Conservation (phyloP, 2,888 invertebrate species). For the Melanargia galathea region DNA sequence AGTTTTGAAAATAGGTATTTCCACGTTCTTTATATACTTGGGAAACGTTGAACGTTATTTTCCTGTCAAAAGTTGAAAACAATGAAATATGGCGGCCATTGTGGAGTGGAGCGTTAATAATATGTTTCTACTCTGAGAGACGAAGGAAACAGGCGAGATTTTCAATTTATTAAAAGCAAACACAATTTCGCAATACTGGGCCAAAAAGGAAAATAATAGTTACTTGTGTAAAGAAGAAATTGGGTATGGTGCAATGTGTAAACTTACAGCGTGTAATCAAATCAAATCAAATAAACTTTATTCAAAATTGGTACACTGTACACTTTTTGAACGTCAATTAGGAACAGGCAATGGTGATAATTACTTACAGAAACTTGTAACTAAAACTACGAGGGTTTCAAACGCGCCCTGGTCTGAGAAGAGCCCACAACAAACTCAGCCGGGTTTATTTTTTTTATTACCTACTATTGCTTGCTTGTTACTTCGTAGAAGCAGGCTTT, state of each 20-base stretch:
- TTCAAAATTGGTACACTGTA: too few species aligned
- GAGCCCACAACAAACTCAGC: too few species aligned
- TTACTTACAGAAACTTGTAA: too few species aligned
- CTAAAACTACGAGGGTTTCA: too few species aligned
- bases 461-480: too few species aligned
- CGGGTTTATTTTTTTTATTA: too few species aligned
- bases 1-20: slow-evolving; percentile 21
- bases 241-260: slow-evolving; percentile 14
- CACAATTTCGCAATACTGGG: slow-evolving; percentile 53
- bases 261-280: background rate
- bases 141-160: slow-evolving; percentile 23
- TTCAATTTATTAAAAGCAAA: slow-evolving; percentile 65
- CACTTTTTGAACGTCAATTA: too few species aligned
- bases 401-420: too few species aligned
- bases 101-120: slow-evolving; percentile 24
- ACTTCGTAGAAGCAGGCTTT: too few species aligned
- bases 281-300: too few species aligned
- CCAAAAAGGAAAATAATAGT: slow-evolving; percentile 36
- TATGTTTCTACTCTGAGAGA: slow-evolving; percentile 25
- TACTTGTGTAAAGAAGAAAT: slow-evolving; percentile 32
- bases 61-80: slow-evolving; percentile 28
- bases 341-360: too few species aligned
- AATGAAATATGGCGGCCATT: slow-evolving; percentile 24
- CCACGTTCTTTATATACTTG: slow-evolving; percentile 15
- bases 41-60: slow-evolving; percentile 23